Evolutionary conservation across 2,888 invertebrate genomes (phyloP), one percentile per base, ranked within the genome.

Genomic region (Drepana falcataria): DNA sequence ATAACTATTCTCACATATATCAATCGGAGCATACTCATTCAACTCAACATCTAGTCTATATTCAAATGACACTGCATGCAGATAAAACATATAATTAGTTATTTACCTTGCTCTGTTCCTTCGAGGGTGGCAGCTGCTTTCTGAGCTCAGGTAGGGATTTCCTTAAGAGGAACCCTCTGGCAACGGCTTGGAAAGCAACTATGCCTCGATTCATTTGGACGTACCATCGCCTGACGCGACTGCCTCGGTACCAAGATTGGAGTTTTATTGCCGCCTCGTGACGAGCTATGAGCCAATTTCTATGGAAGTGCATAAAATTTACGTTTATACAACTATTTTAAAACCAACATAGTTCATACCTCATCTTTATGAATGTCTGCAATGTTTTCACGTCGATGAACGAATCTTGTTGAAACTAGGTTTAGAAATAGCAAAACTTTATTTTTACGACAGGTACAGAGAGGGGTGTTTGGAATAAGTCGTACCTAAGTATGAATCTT

Each of bases 181-280:
- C 93, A 64, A 92, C 92, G 1, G 96, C 94, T 80, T 97, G 97
- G 75, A 97, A 93, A 33, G 84, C 75, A 3, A 95, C 76, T 21
- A 94, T 79, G 4, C 93, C 93, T 79, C 75, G 49, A 92, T 92
- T 5, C 97, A 81, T 57, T 93, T 93, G 57, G 92, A 83, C 9
- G 79, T 93, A 95, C 93, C 95, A 95, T 52, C 91, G 90, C 2
- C 95, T 92, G 37, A 92, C 93, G 55, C 92, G 92, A 66, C 93
- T 93, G 35, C 95, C 94, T 55, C 96, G 92, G 95, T 96, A 97
- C 73, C 93, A 93, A 51, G 95, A 93, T 79, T 98, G 98, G 54
- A 98, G 94, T 53, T 93, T 93, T 9, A 93, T 71, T 1, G 93
- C 94, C 0, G 94, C 94, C 58, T 93, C 92, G 55, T 92, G 87